These are phyloP conservation scores for Formicarius rufipectus DNA, from an alignment of 2,113 vertebrate genomes.

Conservation along the genomic window DNA sequence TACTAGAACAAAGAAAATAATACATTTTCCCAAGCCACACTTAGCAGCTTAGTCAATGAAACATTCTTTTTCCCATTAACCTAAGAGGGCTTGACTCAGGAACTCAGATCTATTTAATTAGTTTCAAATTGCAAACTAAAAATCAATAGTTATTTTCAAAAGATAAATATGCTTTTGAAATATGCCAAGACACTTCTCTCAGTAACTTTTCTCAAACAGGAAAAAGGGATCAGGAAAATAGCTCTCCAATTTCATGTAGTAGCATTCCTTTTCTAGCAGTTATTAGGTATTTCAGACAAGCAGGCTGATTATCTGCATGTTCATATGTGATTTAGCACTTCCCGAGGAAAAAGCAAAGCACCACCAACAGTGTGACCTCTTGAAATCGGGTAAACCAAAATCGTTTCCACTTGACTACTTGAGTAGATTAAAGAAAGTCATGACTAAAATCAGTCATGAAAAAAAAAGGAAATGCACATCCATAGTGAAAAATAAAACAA, in stretches of 20 bases:
- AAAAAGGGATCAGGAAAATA: not conserved
- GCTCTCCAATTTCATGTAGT: not conserved
- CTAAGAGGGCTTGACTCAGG: not conserved
- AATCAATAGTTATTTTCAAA: constrained; percentile 50
- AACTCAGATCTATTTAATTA: constrained; percentile 29
- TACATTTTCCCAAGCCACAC: not conserved
- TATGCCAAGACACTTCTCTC: not conserved
- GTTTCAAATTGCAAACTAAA: constrained; percentile 22
- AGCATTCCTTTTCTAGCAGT: not conserved
- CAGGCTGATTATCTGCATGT: not conserved
- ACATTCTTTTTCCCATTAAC: constrained; percentile 32
- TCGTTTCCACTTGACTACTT: not conserved
- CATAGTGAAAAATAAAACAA: not conserved
- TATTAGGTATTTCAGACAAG: not conserved
- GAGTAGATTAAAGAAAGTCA: not conserved
- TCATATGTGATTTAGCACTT: not conserved
- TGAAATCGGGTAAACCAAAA: not conserved
- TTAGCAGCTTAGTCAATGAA: constrained; percentile 25
- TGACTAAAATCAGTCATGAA: not conserved
- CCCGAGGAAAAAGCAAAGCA: not conserved
- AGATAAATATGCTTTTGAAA: constrained; percentile 24
- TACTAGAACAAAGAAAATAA: constrained; percentile 21
- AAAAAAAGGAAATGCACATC: not conserved
- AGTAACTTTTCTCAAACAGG: not conserved
- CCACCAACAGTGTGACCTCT: not conserved